Base-by-base conservation (phyloP, 2,888 invertebrate genomes). In the Nymphalis polychloros region DNA sequence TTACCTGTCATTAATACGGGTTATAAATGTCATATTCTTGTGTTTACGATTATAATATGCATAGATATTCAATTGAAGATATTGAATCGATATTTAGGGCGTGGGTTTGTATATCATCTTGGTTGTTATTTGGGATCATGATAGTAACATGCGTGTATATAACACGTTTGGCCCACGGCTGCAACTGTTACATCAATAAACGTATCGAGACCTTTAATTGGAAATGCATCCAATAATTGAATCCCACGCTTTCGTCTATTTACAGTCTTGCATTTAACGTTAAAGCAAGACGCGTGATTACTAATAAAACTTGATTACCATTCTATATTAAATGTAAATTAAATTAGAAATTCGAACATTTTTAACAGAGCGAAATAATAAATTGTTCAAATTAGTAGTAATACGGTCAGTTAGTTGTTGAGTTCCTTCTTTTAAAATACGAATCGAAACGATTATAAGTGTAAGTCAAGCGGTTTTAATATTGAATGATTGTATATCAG, bases 101-200 rank as follows among this genome's bases (percentile, higher is more conserved):
- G 82, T 81, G 79, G 80, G 80, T 78, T 77, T 77, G 79, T 77
- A 79, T 77, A 78, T 81, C 77, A 78, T 75, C 71, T 76, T 76
- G 69, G 76, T 76, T 77, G 74, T 73, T 73, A 78, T 78, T 78
- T 81, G 76, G 76, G 78, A 78, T 83, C 81, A 78, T 79, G 84
- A 85, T 86, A 84, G 73, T 72, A 75, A 78, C 81, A 83, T 85
- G 85, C 86, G 84, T 85, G 87, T 81, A 77, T 75, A 67, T 57
- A 76, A 75, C 77, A 82, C 79, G 77, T 72, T 76, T 74, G 72
- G 73, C 75, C 79, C 71, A 75, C 75, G 79, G 77, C 81, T 79
- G 74, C 80, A 84, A 80, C 81, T 82, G 81, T 84, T 81, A 82
- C 78, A 80, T 84, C 82, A 83, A 74, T 70, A 64, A 63, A 63